Percentiles rank a stretch among this genome's conserved stretches.
These are phyloP conservation scores for Luidia sarsii DNA, from an alignment of 53 echinoderm and acorn worm genomes.

Conservation along the genomic window DNA sequence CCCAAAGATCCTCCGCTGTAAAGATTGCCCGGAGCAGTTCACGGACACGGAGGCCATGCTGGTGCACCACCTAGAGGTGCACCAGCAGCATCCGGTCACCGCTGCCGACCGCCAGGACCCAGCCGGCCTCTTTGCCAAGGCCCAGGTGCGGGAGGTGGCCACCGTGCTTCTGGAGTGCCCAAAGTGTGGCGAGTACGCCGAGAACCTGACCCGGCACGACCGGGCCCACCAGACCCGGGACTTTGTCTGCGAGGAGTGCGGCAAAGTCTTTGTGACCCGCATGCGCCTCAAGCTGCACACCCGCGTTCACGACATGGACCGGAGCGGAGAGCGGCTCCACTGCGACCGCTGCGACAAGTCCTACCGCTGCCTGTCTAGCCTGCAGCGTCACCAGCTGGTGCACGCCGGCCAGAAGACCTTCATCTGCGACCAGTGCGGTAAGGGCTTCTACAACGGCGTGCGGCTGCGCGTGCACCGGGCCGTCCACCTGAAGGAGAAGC, in stretches of 20 bases:
- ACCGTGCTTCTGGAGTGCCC: slow-evolving; percentile 31
- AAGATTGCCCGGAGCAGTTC: slow-evolving; percentile 9
- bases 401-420: slow-evolving; percentile 35
- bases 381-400: slow-evolving; percentile 21
- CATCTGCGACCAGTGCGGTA: slow-evolving; percentile 58
- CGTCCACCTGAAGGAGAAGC: slow-evolving; percentile 60
- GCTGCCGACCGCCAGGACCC: slow-evolving; percentile 12
- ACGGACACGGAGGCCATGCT: slow-evolving; percentile 25
- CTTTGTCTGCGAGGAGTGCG: slow-evolving; percentile 48
- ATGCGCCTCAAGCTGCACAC: slow-evolving; percentile 13
- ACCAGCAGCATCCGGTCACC: slow-evolving; percentile 22
- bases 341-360: slow-evolving; percentile 49
- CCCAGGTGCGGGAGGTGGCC: slow-evolving; percentile 15
- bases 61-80: slow-evolving; percentile 28
- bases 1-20: slow-evolving; percentile 28
- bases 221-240: slow-evolving; percentile 21
- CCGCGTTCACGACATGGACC: slow-evolving; percentile 28
- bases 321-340: slow-evolving; percentile 24
- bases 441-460: slow-evolving; percentile 26
- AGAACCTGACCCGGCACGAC: slow-evolving; percentile 25
- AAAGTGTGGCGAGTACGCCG: slow-evolving; percentile 32
- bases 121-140: neutral
- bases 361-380: slow-evolving; percentile 8
- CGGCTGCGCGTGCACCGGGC: slow-evolving; percentile 39
- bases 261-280: slow-evolving; percentile 23